Evolutionary conservation across 2,888 invertebrate genomes (phyloP), one percentile per base, ranked within the genome.

Genomic region (Prosopocoilus inquinatus): DNA sequence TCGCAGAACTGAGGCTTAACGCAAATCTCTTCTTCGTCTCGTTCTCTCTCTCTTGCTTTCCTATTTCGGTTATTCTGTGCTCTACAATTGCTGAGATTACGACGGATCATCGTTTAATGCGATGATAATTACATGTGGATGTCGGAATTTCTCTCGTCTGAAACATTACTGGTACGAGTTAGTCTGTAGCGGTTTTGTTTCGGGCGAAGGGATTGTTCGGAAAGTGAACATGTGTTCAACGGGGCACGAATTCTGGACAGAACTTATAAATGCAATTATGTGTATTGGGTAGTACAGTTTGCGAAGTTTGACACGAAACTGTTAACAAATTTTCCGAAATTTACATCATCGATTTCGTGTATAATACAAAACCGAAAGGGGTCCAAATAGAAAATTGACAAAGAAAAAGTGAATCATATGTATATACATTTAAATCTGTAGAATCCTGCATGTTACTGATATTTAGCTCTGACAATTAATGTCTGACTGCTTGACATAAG

Each of bases 401-500:
- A 28, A 1, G 20, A 2, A 28, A 28, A 28, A 1, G 20, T 1
- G 7, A 28, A 5, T 28, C 20, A 28, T 28, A 28, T 28, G 3
- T 28, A 28, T 28, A 5, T 28, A 16, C 16, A 16, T 16, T 16
- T 16, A 2, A 28, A 5, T 28, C 3, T 4, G 20, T 28, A 5
- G 20, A 28, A 28, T 28, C 20, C 20, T 28, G 20, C 20, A 28
- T 28, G 20, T 28, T 43, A 38, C 38, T 43, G 43, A 33, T 32
- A 49, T 44, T 54, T 43, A 49, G 49, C 38, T 44, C 54, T 55
- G 63, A 67, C 68, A 71, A 70, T 70, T 70, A 71, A 68, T 64
- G 60, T 61, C 64, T 68, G 66, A 67, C 68, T 69, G 64, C 60
- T 64, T 68, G 67, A 67, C 67, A 62, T 66, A 60, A 64, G 65